Percentiles rank a stretch among this genome's conserved stretches.
Evolutionary conservation across 2,113 vertebrate genomes (phyloP).

Genomic region (Hippopotamus amphibius): DNA sequence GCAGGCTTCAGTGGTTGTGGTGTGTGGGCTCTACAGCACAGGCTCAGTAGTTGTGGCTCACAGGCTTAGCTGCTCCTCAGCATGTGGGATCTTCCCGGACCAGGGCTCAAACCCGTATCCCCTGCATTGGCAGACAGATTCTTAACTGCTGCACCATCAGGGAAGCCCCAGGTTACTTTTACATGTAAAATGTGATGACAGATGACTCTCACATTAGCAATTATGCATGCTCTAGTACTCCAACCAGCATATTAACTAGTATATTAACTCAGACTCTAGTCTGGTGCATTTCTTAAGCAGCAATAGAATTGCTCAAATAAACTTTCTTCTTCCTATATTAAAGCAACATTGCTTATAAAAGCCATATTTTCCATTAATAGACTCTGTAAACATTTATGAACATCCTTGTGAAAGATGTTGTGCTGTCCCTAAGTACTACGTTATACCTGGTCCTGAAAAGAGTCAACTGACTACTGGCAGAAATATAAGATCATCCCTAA

Average conservation of each 20-base stretch:
- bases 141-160: no score
- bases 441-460: background rate
- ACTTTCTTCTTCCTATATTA: background rate
- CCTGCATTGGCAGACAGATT: no score
- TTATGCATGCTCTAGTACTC: background rate
- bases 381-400: background rate
- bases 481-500: background rate
- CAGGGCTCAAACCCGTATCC: no score
- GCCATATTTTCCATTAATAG: background rate
- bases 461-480: background rate
- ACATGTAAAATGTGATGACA: background rate
- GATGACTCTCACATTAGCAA: background rate
- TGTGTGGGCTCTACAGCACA: no score
- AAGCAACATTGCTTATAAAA: constrained; percentile 35
- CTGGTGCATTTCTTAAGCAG: constrained; percentile 28
- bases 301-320: background rate
- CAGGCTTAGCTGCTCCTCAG: no score
- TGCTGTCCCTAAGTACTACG: background rate
- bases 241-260: background rate
- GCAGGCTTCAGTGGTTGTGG: no score
- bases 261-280: background rate
- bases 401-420: background rate
- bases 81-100: no score
- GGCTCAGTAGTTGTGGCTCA: no score
- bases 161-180: background rate